phyloP scores from a whole-genome alignment of 2,888 invertebrate genomes.

The Patella ulyssiponensis region DNA sequence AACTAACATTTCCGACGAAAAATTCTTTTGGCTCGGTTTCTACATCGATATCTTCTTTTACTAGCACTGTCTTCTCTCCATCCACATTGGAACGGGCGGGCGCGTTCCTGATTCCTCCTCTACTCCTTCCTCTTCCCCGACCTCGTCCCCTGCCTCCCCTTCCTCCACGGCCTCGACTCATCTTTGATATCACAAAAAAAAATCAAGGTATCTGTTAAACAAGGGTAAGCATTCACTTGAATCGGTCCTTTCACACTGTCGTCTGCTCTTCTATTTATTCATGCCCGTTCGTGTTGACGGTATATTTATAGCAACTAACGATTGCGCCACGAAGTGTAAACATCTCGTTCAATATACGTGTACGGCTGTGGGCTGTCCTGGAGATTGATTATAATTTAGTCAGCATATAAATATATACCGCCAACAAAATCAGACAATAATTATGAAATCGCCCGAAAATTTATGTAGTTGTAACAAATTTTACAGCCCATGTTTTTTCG shows the following conservation, averaged over 20 bases:
- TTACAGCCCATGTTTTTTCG: too few species aligned
- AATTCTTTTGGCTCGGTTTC: constrained; percentile 55
- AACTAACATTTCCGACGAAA: constrained; percentile 60
- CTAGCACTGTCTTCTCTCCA: constrained; percentile 17
- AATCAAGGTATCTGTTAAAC: too few species aligned
- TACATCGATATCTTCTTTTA: constrained; percentile 48
- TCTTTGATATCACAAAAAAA: neutral
- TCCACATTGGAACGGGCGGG: constrained; percentile 13
- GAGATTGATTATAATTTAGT: too few species aligned
- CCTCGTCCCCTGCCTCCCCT: constrained; percentile 39
- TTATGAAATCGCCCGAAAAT: too few species aligned
- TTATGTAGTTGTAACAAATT: too few species aligned
- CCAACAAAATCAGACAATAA: too few species aligned
- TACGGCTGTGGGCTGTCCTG: too few species aligned
- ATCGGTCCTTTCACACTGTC: neutral
- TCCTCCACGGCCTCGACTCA: constrained; percentile 43
- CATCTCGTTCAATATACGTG: neutral
- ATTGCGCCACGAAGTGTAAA: neutral
- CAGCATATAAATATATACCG: too few species aligned
- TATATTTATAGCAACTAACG: neutral
- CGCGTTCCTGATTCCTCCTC: constrained; percentile 20
- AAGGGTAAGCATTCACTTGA: too few species aligned
- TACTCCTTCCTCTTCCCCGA: constrained; percentile 26
- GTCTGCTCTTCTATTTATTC: neutral
- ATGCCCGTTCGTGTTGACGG: neutral